Evolutionary conservation across 2,797 vertebrate species (phyloP), one percentile per base, ranked within the genome.

Genomic region (Acanthurus lineatus): DNA sequence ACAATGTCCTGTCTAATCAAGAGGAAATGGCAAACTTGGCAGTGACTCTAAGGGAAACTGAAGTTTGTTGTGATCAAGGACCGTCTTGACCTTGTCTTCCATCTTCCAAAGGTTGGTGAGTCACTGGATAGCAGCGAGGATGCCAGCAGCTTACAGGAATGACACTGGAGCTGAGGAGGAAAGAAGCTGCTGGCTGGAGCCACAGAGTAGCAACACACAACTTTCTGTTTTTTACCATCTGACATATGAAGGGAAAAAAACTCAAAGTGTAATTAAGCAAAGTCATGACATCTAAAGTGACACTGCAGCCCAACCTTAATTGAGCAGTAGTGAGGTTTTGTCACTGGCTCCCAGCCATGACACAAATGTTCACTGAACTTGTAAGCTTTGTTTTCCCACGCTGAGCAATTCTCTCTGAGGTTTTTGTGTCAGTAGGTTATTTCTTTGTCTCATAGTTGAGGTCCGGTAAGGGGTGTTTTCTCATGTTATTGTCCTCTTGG

Each of bases 331-430:
- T 68, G 44, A 73, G 79, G 66, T 73, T 44, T 47, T 10, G 7
- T 45, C 47, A 75, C 53, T 71, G 61, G 72, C 66, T 65, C 51
- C 45, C 63, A 66, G 73, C 62, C 59, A 69, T 81, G 75, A 88
- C 73, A 88, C 61, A 86, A 79, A 88, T 86, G 90, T 87, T 84
- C 79, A 81, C 63, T 75, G 71, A 83, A 77, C 74, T 77, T 81
- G 68, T 69, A 58, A 48, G 65, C 35, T 54, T 52, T 75, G 68
- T 76, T 83, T 68, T 54, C 44, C 53, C 49, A 65, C 22, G 45
- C 22, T 38, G 1, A 67, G 32, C 25, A 28, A 65, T 68, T 52
- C 52, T 65, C 28, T 69, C 67, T 44, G 44, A 81, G 69, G 58
- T 71, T 81, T 77, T 52, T 28, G 28, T 75, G 66, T 82, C 22